A percentile compares a stretch with the other conserved stretches of the same genome.
Evolutionary conservation across 92 coral and sea anemone genomes (phyloP).

Genomic region (Montipora capitata): DNA sequence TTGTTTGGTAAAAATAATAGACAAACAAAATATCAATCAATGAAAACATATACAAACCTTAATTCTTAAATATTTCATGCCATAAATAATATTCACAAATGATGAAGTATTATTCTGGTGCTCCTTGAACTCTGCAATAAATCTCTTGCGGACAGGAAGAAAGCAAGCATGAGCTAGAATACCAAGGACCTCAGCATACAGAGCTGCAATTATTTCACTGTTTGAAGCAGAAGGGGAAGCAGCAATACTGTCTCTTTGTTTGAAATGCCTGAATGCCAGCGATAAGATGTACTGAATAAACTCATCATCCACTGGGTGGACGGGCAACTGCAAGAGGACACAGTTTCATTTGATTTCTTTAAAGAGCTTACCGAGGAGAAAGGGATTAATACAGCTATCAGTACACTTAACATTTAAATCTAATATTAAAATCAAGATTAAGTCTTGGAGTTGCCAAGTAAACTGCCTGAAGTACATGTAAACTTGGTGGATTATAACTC

Average conservation of each 20-base stretch:
- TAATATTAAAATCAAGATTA: no score
- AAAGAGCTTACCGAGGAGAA: no score
- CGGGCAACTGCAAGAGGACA: slow-evolving; percentile 82
- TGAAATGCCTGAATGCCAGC: slow-evolving; percentile 95
- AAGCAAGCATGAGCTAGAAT: slow-evolving; percentile 95
- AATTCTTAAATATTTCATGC: slow-evolving; percentile 99
- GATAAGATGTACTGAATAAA: slow-evolving; percentile 85
- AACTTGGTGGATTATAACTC: no score
- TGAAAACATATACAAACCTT: slow-evolving; percentile 71
- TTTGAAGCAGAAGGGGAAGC: slow-evolving; percentile 91
- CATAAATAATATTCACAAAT: slow-evolving; percentile 96
- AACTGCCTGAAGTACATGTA: no score
- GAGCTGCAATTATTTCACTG: slow-evolving; percentile 93
- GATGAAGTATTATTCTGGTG: slow-evolving; percentile 86
- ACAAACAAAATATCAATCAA: not conserved
- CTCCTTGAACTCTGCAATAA: slow-evolving; percentile 93
- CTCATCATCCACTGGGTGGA: slow-evolving; percentile 96
- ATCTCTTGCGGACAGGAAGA: slow-evolving; percentile 88
- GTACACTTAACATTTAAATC: no score
- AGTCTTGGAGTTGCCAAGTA: no score
- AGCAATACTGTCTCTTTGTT: slow-evolving; percentile 87
- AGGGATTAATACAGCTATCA: no score
- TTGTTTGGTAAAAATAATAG: no score
- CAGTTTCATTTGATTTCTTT: not conserved
- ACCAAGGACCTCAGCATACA: slow-evolving; percentile 98